Base-by-base conservation (phyloP, 2,888 invertebrate species). In the Callyntrura sp. region DNA sequence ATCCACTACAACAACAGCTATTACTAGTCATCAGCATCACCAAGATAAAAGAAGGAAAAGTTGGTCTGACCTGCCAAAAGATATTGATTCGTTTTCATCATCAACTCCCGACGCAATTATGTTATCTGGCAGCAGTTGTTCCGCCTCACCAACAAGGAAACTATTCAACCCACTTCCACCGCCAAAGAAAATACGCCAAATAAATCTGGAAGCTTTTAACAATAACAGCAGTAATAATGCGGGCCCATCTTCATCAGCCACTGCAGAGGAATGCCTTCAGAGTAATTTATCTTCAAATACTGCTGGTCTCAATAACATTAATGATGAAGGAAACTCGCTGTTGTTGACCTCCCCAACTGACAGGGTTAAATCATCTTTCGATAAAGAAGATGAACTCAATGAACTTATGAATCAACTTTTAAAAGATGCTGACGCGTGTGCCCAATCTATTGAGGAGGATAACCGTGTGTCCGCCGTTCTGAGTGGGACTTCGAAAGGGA, bases 401-500 rank as follows among this genome's bases (percentile, higher is more conserved):
- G 97, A 97, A 94, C 96, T 97, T 55, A 95, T 97, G 81, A 96
- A 96, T 93, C 96, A 96, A 94, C 95, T 97, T 90, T 97, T 97
- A 12, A 96, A 96, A 94, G 97, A 97, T 95, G 97, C 97, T 14
- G 92, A 92, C 87, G 91, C 91, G 81, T 93, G 93, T 90, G 91
- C 92, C 17, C 81, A 70, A 51, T 81, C 87, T 12, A 79, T 83
- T 60, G 25, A 25, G 9, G 68, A 79, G 35, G 5, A 65, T 17
- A 60, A 45, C 51, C 12, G 11, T 23, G 35, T 4, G 28, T 9
- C 35, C 5, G 43, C 70, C 2, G 35, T 35, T 2, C 35, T 35
- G 35, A 6, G 2, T 17, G 45, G 14, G 14, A 17, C 70, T 35
- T 11, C 48, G 28, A 55, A 78, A 55, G 55, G 55, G 25, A 57